These are phyloP conservation scores for Cottoperca gobio DNA, from an alignment of 2,797 vertebrate species.

Conservation along the genomic window DNA sequence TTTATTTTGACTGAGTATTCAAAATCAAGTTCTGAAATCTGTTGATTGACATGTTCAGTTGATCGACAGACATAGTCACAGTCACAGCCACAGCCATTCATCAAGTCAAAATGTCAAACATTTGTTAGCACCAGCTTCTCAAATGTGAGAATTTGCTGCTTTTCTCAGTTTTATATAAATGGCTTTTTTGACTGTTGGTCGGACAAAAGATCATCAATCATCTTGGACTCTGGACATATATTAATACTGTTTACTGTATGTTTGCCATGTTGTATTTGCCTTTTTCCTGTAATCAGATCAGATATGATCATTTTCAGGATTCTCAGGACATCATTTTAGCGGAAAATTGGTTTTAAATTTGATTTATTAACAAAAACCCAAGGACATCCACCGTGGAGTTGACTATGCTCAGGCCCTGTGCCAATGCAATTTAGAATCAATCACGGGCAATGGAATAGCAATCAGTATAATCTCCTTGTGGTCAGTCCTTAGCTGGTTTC, in stretches of 20 bases:
- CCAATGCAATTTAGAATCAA: slow-evolving; percentile 70
- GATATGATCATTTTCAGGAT: slow-evolving; percentile 6
- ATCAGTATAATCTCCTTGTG: slow-evolving; percentile 69
- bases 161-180: background rate
- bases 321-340: background rate
- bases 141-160: background rate
- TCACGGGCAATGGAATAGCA: slow-evolving; percentile 61
- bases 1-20: background rate
- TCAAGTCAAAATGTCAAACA: background rate
- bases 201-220: background rate
- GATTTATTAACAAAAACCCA: slow-evolving; percentile 50
- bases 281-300: slow-evolving; percentile 5
- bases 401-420: slow-evolving; percentile 36
- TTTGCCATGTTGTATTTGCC: background rate
- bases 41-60: background rate
- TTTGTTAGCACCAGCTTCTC: background rate
- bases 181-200: background rate
- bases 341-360: slow-evolving; percentile 29
- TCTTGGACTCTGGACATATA: background rate
- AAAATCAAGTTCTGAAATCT: background rate
- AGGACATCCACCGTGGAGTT: slow-evolving; percentile 18
- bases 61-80: background rate
- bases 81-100: background rate
- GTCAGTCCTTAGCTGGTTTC: slow-evolving; percentile 54
- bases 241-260: background rate